Conservation (phyloP, 2,888 invertebrate species). For the Hemistola chrysoprasaria region DNA sequence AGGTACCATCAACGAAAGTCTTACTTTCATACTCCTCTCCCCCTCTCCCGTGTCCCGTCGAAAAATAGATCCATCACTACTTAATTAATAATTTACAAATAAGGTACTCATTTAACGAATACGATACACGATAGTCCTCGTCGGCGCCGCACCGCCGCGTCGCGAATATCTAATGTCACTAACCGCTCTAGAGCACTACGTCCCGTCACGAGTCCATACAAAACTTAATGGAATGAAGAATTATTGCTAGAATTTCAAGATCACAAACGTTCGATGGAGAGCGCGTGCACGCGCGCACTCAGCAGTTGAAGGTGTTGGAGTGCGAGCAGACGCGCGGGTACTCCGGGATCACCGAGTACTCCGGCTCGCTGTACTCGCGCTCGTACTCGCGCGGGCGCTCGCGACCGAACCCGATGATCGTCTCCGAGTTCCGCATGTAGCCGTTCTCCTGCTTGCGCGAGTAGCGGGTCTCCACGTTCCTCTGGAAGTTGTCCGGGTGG, state of each 20-base stretch:
- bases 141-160: constrained; percentile 53
- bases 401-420: constrained; percentile 65
- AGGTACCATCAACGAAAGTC: constrained; percentile 73
- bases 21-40: constrained; percentile 64
- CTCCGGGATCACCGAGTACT: constrained; percentile 78
- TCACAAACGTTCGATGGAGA: constrained; percentile 72
- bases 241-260: constrained; percentile 83
- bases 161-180: constrained; percentile 63
- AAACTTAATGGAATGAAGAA: constrained; percentile 81
- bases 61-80: constrained; percentile 81
- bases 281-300: constrained; percentile 51
- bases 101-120: constrained; percentile 75
- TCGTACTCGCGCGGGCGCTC: constrained; percentile 53
- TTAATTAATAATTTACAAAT: constrained; percentile 81
- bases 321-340: constrained; percentile 70
- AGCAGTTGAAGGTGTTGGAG: constrained; percentile 80
- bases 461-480: constrained; percentile 75
- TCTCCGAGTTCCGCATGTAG: constrained; percentile 72
- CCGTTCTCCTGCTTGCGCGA: constrained; percentile 79
- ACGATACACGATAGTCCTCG: constrained; percentile 65
- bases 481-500: constrained; percentile 77
- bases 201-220: constrained; percentile 65
- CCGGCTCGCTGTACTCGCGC: constrained; percentile 71
- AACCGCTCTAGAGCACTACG: constrained; percentile 77
- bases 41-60: constrained; percentile 57